phyloP scores from a whole-genome alignment of 2,797 vertebrate genomes.

The Mus caroli region DNA sequence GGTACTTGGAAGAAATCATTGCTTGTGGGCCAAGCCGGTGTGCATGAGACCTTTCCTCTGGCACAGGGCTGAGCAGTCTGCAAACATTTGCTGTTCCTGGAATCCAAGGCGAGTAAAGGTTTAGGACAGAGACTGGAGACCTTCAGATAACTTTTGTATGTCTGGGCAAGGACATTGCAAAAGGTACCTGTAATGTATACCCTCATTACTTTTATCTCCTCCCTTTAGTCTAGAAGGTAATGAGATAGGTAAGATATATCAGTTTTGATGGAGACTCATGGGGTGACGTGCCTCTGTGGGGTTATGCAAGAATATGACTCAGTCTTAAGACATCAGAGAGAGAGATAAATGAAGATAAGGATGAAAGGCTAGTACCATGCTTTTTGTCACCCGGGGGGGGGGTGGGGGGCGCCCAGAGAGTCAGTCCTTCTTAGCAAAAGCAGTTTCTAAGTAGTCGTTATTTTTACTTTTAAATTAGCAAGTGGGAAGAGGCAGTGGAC shows the following conservation, averaged over 20 bases:
- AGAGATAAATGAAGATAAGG: neutral
- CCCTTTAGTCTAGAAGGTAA: neutral
- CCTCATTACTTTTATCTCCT: neutral
- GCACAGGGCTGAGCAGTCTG: neutral
- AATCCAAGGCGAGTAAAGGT: neutral
- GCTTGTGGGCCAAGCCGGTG: neutral
- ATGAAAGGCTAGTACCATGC: neutral
- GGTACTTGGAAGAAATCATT: neutral
- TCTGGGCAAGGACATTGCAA: neutral
- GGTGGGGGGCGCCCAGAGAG: too few species aligned
- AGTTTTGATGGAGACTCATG: neutral
- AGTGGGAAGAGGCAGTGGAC: neutral
- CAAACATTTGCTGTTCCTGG: neutral
- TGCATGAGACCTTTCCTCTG: neutral
- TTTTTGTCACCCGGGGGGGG: neutral
- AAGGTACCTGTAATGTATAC: neutral
- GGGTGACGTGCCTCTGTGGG: neutral
- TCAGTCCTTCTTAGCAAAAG: neutral
- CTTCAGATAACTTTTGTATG: neutral
- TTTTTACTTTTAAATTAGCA: slow-evolving; percentile 18
- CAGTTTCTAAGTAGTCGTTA: neutral
- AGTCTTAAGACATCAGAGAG: neutral
- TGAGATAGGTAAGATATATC: neutral
- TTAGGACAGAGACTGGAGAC: neutral
- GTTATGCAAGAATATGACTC: neutral